phyloP scores from a whole-genome alignment of 2,113 vertebrate genomes.

The Centrocercus urophasianus region DNA sequence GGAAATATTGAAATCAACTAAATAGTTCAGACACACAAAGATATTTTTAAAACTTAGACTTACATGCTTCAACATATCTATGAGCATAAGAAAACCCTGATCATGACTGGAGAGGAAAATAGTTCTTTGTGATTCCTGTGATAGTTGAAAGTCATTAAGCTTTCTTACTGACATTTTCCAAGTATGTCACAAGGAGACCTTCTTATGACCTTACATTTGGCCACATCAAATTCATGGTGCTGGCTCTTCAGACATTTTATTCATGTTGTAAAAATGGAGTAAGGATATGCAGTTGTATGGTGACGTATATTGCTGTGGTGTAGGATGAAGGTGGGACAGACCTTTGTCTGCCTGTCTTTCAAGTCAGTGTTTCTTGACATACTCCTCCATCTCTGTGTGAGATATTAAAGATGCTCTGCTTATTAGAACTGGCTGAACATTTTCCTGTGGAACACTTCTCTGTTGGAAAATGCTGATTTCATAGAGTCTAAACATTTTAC shows the following conservation, averaged over 20 bases:
- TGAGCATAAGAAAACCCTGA: fast-evolving
- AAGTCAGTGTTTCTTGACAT: background rate
- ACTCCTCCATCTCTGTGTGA: background rate
- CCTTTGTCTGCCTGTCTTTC: background rate
- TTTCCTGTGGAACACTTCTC: conserved; percentile 17
- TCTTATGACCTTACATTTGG: background rate
- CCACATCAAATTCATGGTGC: fast-evolving
- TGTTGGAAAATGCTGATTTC: conserved; percentile 52
- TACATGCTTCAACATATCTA: background rate
- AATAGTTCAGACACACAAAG: background rate
- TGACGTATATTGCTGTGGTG: fast-evolving
- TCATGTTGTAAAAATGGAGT: background rate
- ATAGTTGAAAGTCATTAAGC: background rate
- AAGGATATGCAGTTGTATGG: fast-evolving
- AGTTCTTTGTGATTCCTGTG: background rate
- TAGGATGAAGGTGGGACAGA: background rate
- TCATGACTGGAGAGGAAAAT: background rate
- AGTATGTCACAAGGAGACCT: background rate
- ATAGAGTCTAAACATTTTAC: conserved; percentile 34
- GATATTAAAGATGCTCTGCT: conserved; percentile 25
- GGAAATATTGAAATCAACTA: background rate
- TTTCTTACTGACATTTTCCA: background rate
- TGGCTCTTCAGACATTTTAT: fast-evolving
- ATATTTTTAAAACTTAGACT: background rate
- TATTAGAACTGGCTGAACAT: background rate